Percentiles rank a stretch among this genome's conserved stretches.
These are phyloP conservation scores for Lycopodina hypogea DNA, from an alignment of 37 sponge, comb jelly and placozoan genomes.

Conservation along the genomic window DNA sequence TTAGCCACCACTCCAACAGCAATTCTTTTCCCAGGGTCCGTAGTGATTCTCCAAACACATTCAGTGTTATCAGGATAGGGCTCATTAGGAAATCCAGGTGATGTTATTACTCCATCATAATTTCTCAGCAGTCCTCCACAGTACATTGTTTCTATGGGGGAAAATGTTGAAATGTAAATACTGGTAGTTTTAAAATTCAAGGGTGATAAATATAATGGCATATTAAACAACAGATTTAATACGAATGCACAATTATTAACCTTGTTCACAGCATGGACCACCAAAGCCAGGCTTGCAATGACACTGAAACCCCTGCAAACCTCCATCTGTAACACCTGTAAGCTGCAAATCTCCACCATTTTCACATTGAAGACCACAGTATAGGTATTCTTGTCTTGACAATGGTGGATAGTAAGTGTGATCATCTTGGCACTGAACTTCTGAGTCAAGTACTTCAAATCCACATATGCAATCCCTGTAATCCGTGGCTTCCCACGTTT, in stretches of 20 bases:
- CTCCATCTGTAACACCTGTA: not conserved
- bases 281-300: constrained; percentile 14
- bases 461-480: constrained; percentile 61
- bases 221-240: not conserved
- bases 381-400: constrained; percentile 5
- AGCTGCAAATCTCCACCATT: constrained; percentile 53
- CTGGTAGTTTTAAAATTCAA: not conserved
- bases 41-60: constrained; percentile 62
- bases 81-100: constrained; percentile 9
- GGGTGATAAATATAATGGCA: not conserved
- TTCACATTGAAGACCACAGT: constrained; percentile 42
- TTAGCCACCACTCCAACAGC: constrained; percentile 19
- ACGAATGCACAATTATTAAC: constrained; percentile 28
- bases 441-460: constrained; percentile 18
- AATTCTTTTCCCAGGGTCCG: constrained; percentile 57
- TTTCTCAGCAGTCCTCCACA: constrained; percentile 37
- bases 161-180: not conserved
- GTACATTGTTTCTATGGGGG: constrained; percentile 24
- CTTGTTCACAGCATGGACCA: constrained; percentile 62
- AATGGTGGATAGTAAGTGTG: constrained; percentile 29
- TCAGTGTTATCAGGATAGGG: not conserved
- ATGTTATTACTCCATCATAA: constrained; percentile 26
- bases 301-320: not conserved
- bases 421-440: constrained; percentile 32
- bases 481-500: not conserved